These are phyloP conservation scores for Tachycineta bicolor DNA, from an alignment of 2,113 vertebrate species.

Conservation along the genomic window DNA sequence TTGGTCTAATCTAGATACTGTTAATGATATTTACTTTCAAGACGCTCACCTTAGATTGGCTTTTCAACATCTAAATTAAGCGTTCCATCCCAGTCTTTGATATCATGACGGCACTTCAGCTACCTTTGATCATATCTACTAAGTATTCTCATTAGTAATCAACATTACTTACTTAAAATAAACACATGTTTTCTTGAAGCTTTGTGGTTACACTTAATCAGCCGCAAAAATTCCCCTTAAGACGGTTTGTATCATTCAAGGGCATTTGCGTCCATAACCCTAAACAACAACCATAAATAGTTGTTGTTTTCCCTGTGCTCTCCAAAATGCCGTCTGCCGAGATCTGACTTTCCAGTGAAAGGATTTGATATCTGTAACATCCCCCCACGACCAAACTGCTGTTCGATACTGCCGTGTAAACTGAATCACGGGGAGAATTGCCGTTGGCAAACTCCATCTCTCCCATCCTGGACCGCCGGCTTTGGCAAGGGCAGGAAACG, in stretches of 20 bases:
- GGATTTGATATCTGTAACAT: not conserved
- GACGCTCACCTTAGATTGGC: slow-evolving; percentile 68
- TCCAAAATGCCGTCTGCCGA: not conserved
- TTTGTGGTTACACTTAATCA: slow-evolving; percentile 63
- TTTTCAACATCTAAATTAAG: slow-evolving; percentile 73
- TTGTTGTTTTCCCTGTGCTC: not conserved
- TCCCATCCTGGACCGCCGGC: rapidly evolving
- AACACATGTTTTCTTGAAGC: slow-evolving; percentile 70
- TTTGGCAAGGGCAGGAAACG: not conserved
- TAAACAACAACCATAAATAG: slow-evolving; percentile 35
- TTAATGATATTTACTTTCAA: slow-evolving; percentile 71
- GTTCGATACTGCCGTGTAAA: not conserved
- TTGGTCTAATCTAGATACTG: slow-evolving; percentile 67
- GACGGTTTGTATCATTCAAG: slow-evolving; percentile 59
- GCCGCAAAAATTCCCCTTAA: slow-evolving; percentile 70
- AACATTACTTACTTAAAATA: slow-evolving; percentile 73
- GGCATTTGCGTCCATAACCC: slow-evolving; percentile 61
- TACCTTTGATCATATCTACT: slow-evolving; percentile 73
- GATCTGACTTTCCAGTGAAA: slow-evolving; percentile 13
- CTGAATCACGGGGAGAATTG: rapidly evolving
- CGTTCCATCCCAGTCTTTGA: slow-evolving; percentile 70
- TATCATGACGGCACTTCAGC: slow-evolving; percentile 69
- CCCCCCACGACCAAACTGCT: not conserved
- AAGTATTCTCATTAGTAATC: slow-evolving; percentile 71
- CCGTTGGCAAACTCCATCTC: not conserved